Evolutionary conservation across 2,888 invertebrate species (phyloP).

Genomic region (Drosophila mimetica): DNA sequence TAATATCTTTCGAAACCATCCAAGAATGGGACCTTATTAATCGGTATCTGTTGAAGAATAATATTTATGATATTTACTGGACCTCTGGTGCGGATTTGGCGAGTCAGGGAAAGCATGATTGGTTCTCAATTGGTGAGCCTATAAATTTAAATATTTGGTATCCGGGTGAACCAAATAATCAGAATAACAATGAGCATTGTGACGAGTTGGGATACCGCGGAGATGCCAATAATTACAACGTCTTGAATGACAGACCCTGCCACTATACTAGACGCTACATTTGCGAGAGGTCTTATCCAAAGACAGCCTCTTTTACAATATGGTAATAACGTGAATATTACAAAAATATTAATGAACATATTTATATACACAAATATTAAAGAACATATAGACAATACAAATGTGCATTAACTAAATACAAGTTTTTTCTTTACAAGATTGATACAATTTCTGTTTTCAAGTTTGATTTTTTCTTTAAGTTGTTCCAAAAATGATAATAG

Average conservation of each 20-base stretch:
- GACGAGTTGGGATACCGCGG: background rate
- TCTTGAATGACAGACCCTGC: background rate
- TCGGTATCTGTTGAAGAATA: background rate
- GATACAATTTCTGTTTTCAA: too few relatives aligned
- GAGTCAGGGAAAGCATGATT: background rate
- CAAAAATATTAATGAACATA: background rate
- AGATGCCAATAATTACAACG: background rate
- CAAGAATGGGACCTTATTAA: conserved; percentile 16
- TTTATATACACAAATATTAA: background rate
- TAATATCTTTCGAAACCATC: conserved; percentile 11
- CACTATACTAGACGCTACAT: background rate
- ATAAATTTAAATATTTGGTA: background rate
- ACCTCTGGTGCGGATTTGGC: conserved; percentile 10
- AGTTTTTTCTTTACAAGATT: too few relatives aligned
- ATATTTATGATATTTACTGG: background rate
- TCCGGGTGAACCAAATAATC: background rate
- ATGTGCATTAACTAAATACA: too few relatives aligned
- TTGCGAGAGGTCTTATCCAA: conserved; percentile 13
- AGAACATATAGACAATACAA: too few relatives aligned
- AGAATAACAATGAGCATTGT: background rate
- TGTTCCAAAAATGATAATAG: too few relatives aligned
- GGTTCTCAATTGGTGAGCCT: conserved; percentile 7
- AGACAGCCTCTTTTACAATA: conserved; percentile 13
- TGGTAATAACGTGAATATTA: conserved; percentile 2
- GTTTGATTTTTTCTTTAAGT: too few relatives aligned